Conservation (phyloP, 2,113 vertebrate species). For the Noturus placidus region DNA sequence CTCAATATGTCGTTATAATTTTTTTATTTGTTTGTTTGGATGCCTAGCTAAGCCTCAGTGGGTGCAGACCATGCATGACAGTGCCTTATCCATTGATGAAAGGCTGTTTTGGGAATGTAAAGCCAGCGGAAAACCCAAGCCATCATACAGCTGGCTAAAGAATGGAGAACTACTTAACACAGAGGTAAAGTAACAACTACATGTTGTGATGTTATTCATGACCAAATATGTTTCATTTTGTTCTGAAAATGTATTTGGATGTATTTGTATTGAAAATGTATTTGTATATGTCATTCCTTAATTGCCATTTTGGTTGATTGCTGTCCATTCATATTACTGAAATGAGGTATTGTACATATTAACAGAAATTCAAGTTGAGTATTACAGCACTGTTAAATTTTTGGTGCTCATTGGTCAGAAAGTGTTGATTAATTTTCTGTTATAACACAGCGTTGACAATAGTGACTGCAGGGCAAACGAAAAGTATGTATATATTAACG, state of each 20-base stretch:
- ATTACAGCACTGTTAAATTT: not conserved
- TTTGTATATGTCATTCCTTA: not conserved
- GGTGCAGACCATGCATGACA: slow-evolving; percentile 83
- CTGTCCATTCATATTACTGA: not conserved
- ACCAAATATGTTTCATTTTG: not conserved
- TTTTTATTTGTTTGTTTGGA: slow-evolving; percentile 38
- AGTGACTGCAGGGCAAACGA: not conserved
- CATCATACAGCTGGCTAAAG: slow-evolving; percentile 89
- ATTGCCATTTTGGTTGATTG: not conserved
- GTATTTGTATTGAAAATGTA: not conserved
- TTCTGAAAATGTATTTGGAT: not conserved
- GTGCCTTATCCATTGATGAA: slow-evolving; percentile 83
- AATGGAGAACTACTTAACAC: slow-evolving; percentile 79
- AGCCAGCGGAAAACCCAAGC: slow-evolving; percentile 87
- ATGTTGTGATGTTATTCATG: not conserved
- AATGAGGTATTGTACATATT: not conserved
- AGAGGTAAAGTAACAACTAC: slow-evolving; percentile 73
- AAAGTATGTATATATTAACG: not conserved
- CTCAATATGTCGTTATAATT: slow-evolving; percentile 37
- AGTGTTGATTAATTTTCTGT: not conserved
- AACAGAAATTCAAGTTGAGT: not conserved
- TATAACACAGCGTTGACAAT: not conserved
- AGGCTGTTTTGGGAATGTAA: slow-evolving; percentile 85
- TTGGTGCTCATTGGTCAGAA: not conserved
- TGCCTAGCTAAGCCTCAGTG: slow-evolving; percentile 89